Base-by-base conservation (phyloP, 2,888 invertebrate genomes). In the Campoplex capitator region DNA sequence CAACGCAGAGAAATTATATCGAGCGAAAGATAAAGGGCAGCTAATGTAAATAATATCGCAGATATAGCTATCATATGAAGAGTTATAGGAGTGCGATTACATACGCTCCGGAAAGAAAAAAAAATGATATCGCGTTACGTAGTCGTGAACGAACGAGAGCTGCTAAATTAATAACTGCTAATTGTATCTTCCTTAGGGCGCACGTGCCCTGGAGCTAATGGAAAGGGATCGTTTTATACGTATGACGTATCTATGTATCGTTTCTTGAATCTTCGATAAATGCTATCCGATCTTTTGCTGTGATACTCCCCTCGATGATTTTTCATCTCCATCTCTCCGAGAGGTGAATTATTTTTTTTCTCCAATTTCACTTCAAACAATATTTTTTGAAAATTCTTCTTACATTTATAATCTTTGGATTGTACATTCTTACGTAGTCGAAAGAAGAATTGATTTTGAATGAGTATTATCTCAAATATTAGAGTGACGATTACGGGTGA, bases 111-210 rank as follows among this genome's bases (percentile, higher is more conserved):
- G 13, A 73, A 51, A 45, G 56, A 74, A 45, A 62, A 42, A 58
- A 74, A 54, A 75, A 38, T 82, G 70, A 54, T 48, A 82, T 85
- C 84, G 80, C 51, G 79, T 85, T 87, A 83, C 85, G 51, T 76
- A 85, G 77, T 71, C 54, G 32, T 70, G 76, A 84, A 65, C 77
- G 81, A 70, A 75, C 76, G 82, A 79, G 68, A 54, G 75, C 42
- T 45, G 73, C 75, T 58, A 68, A 85, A 65, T 71, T 38, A 70
- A 83, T 38, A 70, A 83, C 32, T 51, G 87, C 87, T 88, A 88
- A 88, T 88, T 88, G 85, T 75, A 85, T 74, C 83, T 74, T 77
- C 65, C 77, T 87, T 23, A 77, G 71, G 62, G 87, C 79, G 85
- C 88, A 88, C 88, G 88, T 87, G 88, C 81, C 84, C 70, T 77